A percentile compares a stretch with the other conserved stretches of the same genome.
Evolutionary conservation across 2,888 invertebrate genomes (phyloP).

Genomic region (Eupithecia dodoneata): DNA sequence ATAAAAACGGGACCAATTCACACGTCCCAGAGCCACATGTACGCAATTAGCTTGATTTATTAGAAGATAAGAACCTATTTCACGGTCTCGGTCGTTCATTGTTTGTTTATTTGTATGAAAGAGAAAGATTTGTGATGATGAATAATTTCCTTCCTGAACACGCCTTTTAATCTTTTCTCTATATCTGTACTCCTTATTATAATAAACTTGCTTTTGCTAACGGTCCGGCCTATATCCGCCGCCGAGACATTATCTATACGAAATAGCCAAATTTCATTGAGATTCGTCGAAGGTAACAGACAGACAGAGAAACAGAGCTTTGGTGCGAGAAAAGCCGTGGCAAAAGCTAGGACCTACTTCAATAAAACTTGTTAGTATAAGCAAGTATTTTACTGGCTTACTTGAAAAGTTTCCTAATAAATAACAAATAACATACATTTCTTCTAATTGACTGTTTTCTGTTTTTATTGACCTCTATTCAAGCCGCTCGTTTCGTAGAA

Average conservation of each 20-base stretch:
- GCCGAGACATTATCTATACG: too few species aligned
- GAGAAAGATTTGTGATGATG: constrained; percentile 28
- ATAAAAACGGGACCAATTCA: constrained; percentile 25
- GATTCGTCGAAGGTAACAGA: too few species aligned
- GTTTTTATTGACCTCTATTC: background rate
- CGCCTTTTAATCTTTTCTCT: constrained; percentile 14
- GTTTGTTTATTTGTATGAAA: constrained; percentile 38
- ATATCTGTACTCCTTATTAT: background rate
- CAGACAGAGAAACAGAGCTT: too few species aligned
- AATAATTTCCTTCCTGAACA: constrained; percentile 30
- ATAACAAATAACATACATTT: background rate
- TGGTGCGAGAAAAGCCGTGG: too few species aligned
- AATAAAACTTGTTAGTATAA: too few species aligned
- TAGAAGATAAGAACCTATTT: constrained; percentile 56
- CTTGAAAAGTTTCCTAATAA: background rate
- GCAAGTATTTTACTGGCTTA: background rate
- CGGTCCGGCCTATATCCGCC: too few species aligned
- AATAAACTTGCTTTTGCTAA: too few species aligned
- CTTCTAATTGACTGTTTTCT: background rate
- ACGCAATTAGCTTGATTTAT: constrained; percentile 65
- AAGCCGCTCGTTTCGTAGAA: constrained; percentile 14
- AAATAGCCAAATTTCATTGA: too few species aligned
- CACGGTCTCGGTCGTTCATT: constrained; percentile 54
- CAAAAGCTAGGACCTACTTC: too few species aligned
- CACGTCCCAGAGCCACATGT: constrained; percentile 56